A percentile compares a stretch with the other conserved stretches of the same genome.
Evolutionary conservation across 1,140 invertebrate species (phyloP).

Genomic region (Phortica variegata): DNA sequence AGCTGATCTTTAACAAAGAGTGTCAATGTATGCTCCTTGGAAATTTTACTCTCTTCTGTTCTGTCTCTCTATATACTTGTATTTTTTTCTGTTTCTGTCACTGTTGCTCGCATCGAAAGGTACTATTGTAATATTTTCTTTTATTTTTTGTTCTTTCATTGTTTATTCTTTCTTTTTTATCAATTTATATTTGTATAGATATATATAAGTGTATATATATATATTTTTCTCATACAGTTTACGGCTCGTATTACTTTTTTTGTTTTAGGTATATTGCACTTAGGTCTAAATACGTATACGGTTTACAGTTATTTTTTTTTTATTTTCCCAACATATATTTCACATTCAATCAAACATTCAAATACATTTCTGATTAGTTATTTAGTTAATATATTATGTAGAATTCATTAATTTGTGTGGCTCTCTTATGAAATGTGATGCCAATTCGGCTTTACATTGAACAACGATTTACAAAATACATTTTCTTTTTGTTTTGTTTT

Average conservation of each 20-base stretch:
- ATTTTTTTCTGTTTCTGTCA: too few species aligned
- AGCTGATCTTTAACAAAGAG: too few species aligned
- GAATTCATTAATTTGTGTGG: constrained; percentile 8
- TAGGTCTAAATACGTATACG: constrained; percentile 52
- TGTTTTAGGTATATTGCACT: constrained; percentile 36
- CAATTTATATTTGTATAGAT: constrained; percentile 21
- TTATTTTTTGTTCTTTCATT: constrained; percentile 13
- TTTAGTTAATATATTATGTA: constrained; percentile 13
- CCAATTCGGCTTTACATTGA: constrained; percentile 34
- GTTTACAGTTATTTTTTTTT: constrained; percentile 39
- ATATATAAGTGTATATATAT: constrained; percentile 25
- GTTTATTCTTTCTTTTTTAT: constrained; percentile 15
- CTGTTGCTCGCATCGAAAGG: constrained; percentile 34
- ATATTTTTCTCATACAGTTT: too few species aligned
- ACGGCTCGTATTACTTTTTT: too few species aligned
- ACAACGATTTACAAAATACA: constrained; percentile 35
- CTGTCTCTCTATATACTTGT: too few species aligned
- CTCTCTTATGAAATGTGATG: constrained; percentile 22
- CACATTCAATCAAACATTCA: constrained; percentile 26
- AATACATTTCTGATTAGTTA: background rate
- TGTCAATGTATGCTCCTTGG: too few species aligned
- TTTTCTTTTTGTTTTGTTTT: constrained; percentile 4
- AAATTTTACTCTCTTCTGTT: too few species aligned
- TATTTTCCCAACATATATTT: constrained; percentile 37
- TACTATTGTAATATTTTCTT: too few species aligned